Base-by-base conservation (phyloP, 1,140 invertebrate genomes). In the Plectrocnemia conspersa region DNA sequence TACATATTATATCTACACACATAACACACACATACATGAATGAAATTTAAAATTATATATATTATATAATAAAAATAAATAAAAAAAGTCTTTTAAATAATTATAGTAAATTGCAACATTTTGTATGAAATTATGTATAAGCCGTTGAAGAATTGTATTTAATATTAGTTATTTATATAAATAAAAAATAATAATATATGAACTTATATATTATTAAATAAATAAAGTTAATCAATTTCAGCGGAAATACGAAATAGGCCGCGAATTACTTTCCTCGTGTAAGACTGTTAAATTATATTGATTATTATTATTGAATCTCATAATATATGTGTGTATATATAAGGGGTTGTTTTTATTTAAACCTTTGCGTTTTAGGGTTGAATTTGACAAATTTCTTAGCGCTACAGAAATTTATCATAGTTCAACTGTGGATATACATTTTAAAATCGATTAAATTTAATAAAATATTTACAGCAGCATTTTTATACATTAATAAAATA, bases 231-330 rank as follows among this genome's bases (percentile, higher is more conserved):
- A 22, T 48, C 33, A 33, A 18, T 50, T 46, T 53, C 49, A 23
- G 42, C 49, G 50, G 21, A 22, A 42, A 45, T 41, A 48, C 56
- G 56, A 36, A 40, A 52, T 32, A 27, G 46, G 40, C 41, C 46
- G 49, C 40, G 29, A 44, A 46, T 53, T 58, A 52, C 41, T 54
- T 59, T 59, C 57, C 57, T 59, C 47, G 57, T 38, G 52, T 59
- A 59, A 59, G 57, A 59, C 57, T 59, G 57, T 59, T 59, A 50
- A 52, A 54, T 35, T 35, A 54, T 44, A 50, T 49, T 59, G 36
- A 50, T 50, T 38, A 38, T 50, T 49, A 49, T 49, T 45, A 33
- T 33, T n/a, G n/a, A n/a, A n/a, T n/a, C n/a, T n/a, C n/a, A n/a
- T n/a, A n/a, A n/a, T n/a, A n/a, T n/a, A n/a, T n/a, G n/a, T n/a